These are phyloP conservation scores for Girardia tigrina DNA, from an alignment of 2,888 invertebrate species.

Conservation along the genomic window DNA sequence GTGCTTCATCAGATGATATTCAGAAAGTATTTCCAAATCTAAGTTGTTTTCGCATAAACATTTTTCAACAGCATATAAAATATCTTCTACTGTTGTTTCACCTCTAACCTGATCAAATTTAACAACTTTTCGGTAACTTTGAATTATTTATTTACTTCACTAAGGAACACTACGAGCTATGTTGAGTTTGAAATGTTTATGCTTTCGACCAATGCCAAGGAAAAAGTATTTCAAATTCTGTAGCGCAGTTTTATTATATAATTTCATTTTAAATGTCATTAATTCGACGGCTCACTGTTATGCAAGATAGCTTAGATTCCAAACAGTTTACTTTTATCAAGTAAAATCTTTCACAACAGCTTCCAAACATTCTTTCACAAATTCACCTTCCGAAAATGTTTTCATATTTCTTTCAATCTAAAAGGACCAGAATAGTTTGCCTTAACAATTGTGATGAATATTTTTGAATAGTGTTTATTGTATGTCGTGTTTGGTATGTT, in stretches of 20 bases:
- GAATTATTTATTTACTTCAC: neutral
- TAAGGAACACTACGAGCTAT: neutral
- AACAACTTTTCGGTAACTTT: neutral
- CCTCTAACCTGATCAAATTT: neutral
- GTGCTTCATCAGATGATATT: constrained; percentile 11
- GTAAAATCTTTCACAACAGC: neutral
- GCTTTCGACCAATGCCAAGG: constrained; percentile 11
- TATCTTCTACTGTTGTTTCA: constrained; percentile 7
- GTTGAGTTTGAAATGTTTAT: neutral
- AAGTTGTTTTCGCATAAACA: neutral
- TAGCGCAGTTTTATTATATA: constrained; percentile 7
- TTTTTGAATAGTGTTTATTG: too few relatives aligned
- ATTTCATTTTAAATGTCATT: constrained; percentile 23
- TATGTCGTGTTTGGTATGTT: too few relatives aligned
- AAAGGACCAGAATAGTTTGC: neutral
- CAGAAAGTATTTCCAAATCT: constrained; percentile 6
- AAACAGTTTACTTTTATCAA: neutral
- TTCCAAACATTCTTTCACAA: neutral
- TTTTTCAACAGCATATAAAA: constrained; percentile 23
- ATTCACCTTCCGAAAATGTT: constrained; percentile 1
- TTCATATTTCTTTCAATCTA: neutral
- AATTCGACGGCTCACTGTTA: neutral
- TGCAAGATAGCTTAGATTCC: neutral
- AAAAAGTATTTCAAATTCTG: neutral
- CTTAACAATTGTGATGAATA: too few relatives aligned